Base-by-base conservation (phyloP, 2,113 vertebrate species). In the Megaptera novaeangliae region DNA sequence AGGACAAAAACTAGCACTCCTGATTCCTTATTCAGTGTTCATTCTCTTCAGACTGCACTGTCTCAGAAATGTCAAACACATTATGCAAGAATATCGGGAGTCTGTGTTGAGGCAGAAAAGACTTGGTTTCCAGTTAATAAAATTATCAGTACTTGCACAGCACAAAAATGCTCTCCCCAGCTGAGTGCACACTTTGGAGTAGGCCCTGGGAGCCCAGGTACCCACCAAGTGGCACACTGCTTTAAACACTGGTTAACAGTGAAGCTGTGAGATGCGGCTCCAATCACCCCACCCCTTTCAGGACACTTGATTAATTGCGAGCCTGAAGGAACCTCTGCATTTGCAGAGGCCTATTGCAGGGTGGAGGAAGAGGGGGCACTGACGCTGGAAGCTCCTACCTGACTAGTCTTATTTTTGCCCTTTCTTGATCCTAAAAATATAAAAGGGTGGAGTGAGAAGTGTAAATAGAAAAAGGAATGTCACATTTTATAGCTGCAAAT, bases 41-140 rank as follows among this genome's bases (percentile, higher is more conserved):
- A 81, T 88, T 66, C 80, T 96, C 88, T 44, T 81, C 91, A 68
- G 66, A 63, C 75, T 52, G 12, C 66, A 80, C 44, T 23, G 1
- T 78, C 95, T 95, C 69, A 41, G 91, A 94, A 93, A 90, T 84
- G 93, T 93, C 88, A 97, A 87, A 75, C 69, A 91, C 34, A 77
- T 92, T 93, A 74, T 80, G 93, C 59, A 78, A 87, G 74, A 90
- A 78, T 91, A 94, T 41, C 6, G 0, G n/a, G 46, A 97, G 83
- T 46, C 74, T 7, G 41, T 52, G 52, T 17, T 25, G 91, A 94
- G 84, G 63, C 81, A 96, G 77, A 75, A 85, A 88, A 96, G 39
- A 75, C 75, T 57, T 83, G 75, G 39, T 91, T 97, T 94, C 83
- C 59, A 84, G 89, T 77, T 93, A 93, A 96, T 81, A 90, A 93